Percentiles rank a stretch among this genome's conserved stretches.
These are phyloP conservation scores for Lytechinus pictus DNA, from an alignment of 35 echinoderm and acorn worm genomes.

Conservation along the genomic window DNA sequence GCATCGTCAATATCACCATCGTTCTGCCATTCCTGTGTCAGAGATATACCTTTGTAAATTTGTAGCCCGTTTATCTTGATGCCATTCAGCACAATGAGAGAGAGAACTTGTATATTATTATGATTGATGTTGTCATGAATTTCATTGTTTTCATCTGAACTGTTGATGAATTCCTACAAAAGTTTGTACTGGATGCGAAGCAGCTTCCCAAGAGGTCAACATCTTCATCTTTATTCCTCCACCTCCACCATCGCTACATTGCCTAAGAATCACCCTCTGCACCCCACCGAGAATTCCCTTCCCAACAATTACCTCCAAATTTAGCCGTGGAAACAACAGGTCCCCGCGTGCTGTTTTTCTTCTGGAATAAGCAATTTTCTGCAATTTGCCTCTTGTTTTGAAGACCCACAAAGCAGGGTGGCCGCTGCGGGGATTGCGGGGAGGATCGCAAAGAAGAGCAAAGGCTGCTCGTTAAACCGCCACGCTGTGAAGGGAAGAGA, in stretches of 20 bases:
- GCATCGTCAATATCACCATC: too few relatives aligned
- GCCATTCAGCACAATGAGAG: too few relatives aligned
- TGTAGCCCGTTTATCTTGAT: too few relatives aligned
- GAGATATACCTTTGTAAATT: too few relatives aligned
- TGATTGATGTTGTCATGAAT: too few relatives aligned
- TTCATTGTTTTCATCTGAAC: too few relatives aligned
- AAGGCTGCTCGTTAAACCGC: background rate
- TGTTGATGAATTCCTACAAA: too few relatives aligned
- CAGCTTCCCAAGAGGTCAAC: background rate
- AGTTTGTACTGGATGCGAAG: too few relatives aligned
- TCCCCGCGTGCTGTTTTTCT: slow-evolving; percentile 22
- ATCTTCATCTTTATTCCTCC: background rate
- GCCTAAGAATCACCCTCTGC: background rate
- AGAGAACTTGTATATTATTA: too few relatives aligned
- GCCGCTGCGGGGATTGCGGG: background rate
- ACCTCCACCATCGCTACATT: background rate
- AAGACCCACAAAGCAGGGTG: background rate
- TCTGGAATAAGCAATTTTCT: slow-evolving; percentile 38
- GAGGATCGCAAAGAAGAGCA: background rate
- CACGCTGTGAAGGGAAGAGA: slow-evolving; percentile 5
- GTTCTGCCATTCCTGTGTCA: too few relatives aligned
- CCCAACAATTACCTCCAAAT: slow-evolving; percentile 27
- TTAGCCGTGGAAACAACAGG: slow-evolving; percentile 31
- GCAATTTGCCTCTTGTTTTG: slow-evolving; percentile 37
- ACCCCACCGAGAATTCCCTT: slow-evolving; percentile 9